Conservation (phyloP, 64 coral and sea anemone genomes). For the Pocillopora damicornis region DNA sequence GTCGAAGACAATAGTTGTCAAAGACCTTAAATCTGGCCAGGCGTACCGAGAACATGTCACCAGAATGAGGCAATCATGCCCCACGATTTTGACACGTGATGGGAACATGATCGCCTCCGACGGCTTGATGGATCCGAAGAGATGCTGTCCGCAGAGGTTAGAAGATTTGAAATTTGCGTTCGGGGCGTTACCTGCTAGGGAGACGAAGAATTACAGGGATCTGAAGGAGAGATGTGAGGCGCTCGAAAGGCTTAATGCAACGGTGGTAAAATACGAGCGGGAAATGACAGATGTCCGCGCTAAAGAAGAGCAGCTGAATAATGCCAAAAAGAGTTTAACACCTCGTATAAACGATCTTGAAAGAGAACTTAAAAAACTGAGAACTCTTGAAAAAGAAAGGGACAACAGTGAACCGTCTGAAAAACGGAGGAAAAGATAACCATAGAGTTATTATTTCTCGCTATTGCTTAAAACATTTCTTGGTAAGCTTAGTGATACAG, state of each 20-base stretch:
- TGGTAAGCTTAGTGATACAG: not conserved
- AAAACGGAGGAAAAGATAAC: slow-evolving; percentile 54
- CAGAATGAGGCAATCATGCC: slow-evolving; percentile 62
- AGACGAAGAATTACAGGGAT: slow-evolving; percentile 28
- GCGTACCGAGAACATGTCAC: slow-evolving; percentile 74
- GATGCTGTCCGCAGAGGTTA: slow-evolving; percentile 46
- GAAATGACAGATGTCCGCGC: not conserved
- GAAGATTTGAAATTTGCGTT: slow-evolving; percentile 55
- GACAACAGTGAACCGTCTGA: slow-evolving; percentile 44
- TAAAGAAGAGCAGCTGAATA: slow-evolving; percentile 52
- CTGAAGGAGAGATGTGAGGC: slow-evolving; percentile 17
- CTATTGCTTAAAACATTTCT: not conserved
- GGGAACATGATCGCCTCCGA: slow-evolving; percentile 82
- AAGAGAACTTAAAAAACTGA: slow-evolving; percentile 63
- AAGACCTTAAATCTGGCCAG: slow-evolving; percentile 75
- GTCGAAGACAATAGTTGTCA: slow-evolving; percentile 71
- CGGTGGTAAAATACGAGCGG: slow-evolving; percentile 21
- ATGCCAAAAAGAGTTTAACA: slow-evolving; percentile 29
- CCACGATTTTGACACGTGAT: slow-evolving; percentile 74
- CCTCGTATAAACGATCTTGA: slow-evolving; percentile 66
- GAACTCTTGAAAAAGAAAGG: slow-evolving; percentile 25
- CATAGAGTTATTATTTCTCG: not conserved
- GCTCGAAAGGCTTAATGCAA: slow-evolving; percentile 29
- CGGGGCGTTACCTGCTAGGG: slow-evolving; percentile 59
- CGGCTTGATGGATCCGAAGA: slow-evolving; percentile 82